Base-by-base conservation (phyloP, 2,797 vertebrate genomes). In the Hemitrygon akajei region DNA sequence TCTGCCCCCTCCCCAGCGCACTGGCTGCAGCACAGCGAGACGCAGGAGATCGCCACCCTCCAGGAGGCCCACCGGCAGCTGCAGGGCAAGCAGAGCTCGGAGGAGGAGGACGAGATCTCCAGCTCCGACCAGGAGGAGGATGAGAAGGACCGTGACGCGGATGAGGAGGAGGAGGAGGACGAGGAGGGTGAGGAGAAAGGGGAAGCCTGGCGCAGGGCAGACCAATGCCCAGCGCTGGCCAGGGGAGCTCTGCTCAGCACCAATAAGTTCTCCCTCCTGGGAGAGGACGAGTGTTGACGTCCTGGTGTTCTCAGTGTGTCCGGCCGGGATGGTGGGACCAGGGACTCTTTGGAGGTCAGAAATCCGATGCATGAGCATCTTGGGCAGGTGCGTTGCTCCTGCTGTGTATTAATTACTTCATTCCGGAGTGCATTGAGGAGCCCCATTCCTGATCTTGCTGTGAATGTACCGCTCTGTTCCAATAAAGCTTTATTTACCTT, bases 51-150 rank as follows among this genome's bases (percentile, higher is more conserved):
- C 93, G 95, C 97, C 20, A 95, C 95, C n/a, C 95, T 98, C 93
- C 97, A 97, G 94, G 98, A 97, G 86, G 95, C 97, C 79, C 95
- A 94, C 1, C 94, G 95, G 11, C 95, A 96, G 69, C 47, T 47
- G 47, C 96, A 96, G 81, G 96, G 95, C 60, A 30, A 95, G 0
- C 96, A 95, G 63, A 95, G 95, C 73, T 95, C 95, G 0, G 96
- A 96, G 0, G 98, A 96, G 0, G 97, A 97, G 37, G 97, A 98
- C 0, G 97, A 96, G 0, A 97, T 97, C 94, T 98, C 98, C 37
- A 98, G 97, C 95, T 97, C 97, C 0, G 98, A 98, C 94, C 97
- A 98, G 34, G 98, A 98, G 94, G 98, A 98, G 16, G 98, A 98
- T 82, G 95, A 97, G 80, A 96, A 96, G 94, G 94, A 96, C 87